A percentile compares a stretch with the other conserved stretches of the same genome.
These are phyloP conservation scores for Dendrolimus houi DNA, from an alignment of 2,888 invertebrate genomes.

Conservation along the genomic window DNA sequence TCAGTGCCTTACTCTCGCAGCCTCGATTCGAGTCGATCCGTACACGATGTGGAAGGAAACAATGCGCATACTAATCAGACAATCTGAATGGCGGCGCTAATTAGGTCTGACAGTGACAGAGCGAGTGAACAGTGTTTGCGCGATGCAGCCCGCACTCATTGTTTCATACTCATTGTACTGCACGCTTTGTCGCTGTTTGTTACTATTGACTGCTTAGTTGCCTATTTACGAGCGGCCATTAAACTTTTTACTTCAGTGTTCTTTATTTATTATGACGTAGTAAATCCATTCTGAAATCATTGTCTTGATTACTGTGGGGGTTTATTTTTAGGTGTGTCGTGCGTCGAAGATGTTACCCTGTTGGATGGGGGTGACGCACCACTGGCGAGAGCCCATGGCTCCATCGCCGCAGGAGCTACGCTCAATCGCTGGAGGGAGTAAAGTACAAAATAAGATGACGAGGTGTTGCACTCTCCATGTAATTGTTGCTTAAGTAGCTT, in stretches of 20 bases:
- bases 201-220: slow-evolving; percentile 38
- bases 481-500: too few relatives aligned
- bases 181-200: slow-evolving; percentile 24
- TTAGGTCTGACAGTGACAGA: slow-evolving; percentile 68
- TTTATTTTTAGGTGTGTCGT: too few relatives aligned
- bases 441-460: too few relatives aligned
- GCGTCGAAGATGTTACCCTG: too few relatives aligned
- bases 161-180: slow-evolving; percentile 32
- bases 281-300: too few relatives aligned
- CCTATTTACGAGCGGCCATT: slow-evolving; percentile 13
- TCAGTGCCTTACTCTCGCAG: background rate
- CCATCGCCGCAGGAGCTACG: too few relatives aligned
- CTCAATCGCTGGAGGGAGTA: too few relatives aligned
- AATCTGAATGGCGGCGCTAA: slow-evolving; percentile 69
- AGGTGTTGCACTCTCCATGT: too few relatives aligned
- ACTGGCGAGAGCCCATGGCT: too few relatives aligned
- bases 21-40: background rate
- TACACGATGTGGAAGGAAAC: slow-evolving; percentile 6
- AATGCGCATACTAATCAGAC: slow-evolving; percentile 70
- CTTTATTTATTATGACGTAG: too few relatives aligned
- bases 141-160: slow-evolving; percentile 49
- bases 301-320: too few relatives aligned
- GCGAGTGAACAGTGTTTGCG: slow-evolving; percentile 51
- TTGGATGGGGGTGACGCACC: too few relatives aligned
- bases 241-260: background rate